Conservation (phyloP, 2,113 vertebrate genomes). For the Uropsilus gracilis region DNA sequence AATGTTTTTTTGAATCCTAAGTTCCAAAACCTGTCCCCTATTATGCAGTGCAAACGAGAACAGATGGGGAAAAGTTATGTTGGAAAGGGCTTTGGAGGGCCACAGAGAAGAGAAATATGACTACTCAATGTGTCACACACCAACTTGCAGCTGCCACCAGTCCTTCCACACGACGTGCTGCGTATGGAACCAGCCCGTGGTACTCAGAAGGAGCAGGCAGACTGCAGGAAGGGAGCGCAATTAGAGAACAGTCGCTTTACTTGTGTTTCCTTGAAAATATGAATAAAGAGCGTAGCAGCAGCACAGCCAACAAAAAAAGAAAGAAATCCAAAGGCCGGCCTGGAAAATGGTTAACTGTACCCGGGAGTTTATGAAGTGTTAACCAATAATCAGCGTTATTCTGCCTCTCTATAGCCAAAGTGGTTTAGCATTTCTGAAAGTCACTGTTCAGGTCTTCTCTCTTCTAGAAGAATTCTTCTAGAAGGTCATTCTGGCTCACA, state of each 20-base stretch:
- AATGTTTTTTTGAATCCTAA: conserved; percentile 80
- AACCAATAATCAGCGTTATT: neutral
- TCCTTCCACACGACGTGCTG: conserved; percentile 60
- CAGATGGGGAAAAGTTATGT: conserved; percentile 84
- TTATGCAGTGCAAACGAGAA: conserved; percentile 84
- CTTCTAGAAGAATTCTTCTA: conserved; percentile 22
- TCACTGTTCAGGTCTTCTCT: neutral
- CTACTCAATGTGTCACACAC: conserved; percentile 82
- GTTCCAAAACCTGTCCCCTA: conserved; percentile 82
- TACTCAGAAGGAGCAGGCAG: conserved; percentile 55
- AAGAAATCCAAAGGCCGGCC: conserved; percentile 58
- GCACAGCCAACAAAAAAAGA: conserved; percentile 60
- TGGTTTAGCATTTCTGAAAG: neutral
- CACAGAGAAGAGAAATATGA: conserved; percentile 82
- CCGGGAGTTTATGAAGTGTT: neutral
- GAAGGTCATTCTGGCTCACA: neutral
- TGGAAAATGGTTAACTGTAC: conserved; percentile 28
- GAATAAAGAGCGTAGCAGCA: conserved; percentile 57
- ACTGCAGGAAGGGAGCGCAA: conserved; percentile 56
- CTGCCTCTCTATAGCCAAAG: neutral
- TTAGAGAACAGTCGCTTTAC: conserved; percentile 59
- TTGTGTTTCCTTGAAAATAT: conserved; percentile 73
- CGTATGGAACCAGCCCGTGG: conserved; percentile 60
- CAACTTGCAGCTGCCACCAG: conserved; percentile 80
- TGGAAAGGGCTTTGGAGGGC: conserved; percentile 84